A percentile compares a stretch with the other conserved stretches of the same genome.
These are phyloP conservation scores for Listronotus bonariensis DNA, from an alignment of 1,140 invertebrate species.

Conservation along the genomic window DNA sequence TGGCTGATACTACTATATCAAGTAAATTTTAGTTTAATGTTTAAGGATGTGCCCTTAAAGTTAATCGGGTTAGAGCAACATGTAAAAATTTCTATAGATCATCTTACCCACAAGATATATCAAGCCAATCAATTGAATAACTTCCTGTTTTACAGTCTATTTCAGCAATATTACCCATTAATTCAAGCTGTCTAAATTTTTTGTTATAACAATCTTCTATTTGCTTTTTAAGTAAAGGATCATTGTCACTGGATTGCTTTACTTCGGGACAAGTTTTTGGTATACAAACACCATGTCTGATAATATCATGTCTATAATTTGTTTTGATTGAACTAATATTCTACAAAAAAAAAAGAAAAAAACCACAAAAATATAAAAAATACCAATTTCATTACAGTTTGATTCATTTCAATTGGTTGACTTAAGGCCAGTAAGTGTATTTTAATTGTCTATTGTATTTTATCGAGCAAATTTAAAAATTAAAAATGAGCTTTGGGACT, in stretches of 20 bases:
- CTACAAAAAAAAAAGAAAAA: constrained; percentile 4
- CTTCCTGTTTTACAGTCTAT: constrained; percentile 12
- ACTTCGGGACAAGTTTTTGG: constrained; percentile 33
- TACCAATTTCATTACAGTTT: too few relatives aligned
- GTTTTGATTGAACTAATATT: constrained; percentile 15
- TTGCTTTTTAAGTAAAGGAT: constrained; percentile 2
- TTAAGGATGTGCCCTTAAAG: too few relatives aligned
- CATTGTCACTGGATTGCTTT: constrained; percentile 1
- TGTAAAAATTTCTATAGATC: not conserved
- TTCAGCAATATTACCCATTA: not conserved
- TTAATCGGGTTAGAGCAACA: too few relatives aligned
- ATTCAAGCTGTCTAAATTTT: constrained; percentile 12
- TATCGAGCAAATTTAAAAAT: too few relatives aligned
- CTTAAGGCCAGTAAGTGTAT: too few relatives aligned
- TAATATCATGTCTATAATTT: constrained; percentile 37
- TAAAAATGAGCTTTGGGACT: too few relatives aligned
- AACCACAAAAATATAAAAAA: too few relatives aligned
- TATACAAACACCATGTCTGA: constrained; percentile 41
- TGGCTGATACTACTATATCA: too few relatives aligned
- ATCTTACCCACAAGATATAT: constrained; percentile 2
- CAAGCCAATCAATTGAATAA: constrained; percentile 6
- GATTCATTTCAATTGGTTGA: too few relatives aligned
- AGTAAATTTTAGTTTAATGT: too few relatives aligned
- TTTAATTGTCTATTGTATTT: too few relatives aligned
- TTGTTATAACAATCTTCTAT: constrained; percentile 28